Evolutionary conservation across 1,140 invertebrate genomes (phyloP), one percentile per base, ranked within the genome.

Genomic region (Tetragnatha versicolor): DNA sequence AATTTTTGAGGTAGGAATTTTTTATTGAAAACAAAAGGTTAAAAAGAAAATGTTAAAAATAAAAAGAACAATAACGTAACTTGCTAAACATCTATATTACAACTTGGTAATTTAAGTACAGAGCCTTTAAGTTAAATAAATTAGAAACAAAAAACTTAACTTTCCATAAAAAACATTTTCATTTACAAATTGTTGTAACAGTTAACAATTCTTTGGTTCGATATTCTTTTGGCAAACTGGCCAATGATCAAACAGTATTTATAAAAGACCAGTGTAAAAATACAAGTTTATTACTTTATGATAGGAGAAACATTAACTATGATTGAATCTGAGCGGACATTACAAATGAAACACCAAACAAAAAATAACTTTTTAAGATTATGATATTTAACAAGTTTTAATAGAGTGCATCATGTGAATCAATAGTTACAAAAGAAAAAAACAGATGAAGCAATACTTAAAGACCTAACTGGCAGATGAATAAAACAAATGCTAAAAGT

Each of bases 221-320:
- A 10, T 66, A 47, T 45, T 66, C 55, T 63, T 58, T 27, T 63
- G 72, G 47, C 61, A 65, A 35, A 69, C 63, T 69, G 61, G 73
- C 73, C 73, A 77, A 69, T 45, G 51, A 47, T 60, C 35, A 39
- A 68, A 58, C 63, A 69, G 10, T 47, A 60, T 79, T n/a, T 75
- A 68, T 68, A 77, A 79, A 51, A 69, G 61, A 79, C 53, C 47
- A 66, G 61, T 79, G 76, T 69, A 79, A 79, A 79, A 79, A 79
- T 79, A 79, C 63, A 69, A 68, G 69, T 58, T 77, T 69, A 25
- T 79, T 58, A 58, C 65, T 60, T 55, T 25, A 55, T 27, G 45
- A 53, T 79, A 79, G 60, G 76, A 55, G 20, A 69, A 79, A 60
- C 61, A 77, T 77, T 60, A 77, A 77, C 55, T 31, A 79, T 79